Percentiles rank a stretch among this genome's conserved stretches.
These are phyloP conservation scores for Protobothrops flavoviridis DNA, from an alignment of 2,113 vertebrate species.

Conservation along the genomic window DNA sequence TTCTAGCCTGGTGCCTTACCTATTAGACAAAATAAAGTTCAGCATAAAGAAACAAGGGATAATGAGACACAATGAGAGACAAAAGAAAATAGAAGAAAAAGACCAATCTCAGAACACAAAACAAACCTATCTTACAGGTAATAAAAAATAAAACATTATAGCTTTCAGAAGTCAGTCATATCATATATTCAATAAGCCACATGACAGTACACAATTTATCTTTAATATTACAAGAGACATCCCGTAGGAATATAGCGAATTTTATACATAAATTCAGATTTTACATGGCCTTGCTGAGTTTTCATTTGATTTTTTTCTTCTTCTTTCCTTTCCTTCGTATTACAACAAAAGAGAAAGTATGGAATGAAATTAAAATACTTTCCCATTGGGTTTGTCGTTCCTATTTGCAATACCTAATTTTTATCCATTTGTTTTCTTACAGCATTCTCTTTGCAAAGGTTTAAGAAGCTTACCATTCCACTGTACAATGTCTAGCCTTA, in stretches of 20 bases:
- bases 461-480: slow-evolving; percentile 26
- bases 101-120: background rate
- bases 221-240: background rate
- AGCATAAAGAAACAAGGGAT: background rate
- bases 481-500: background rate
- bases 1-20: background rate
- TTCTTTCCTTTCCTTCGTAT: background rate
- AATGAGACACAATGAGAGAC: background rate
- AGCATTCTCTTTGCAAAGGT: background rate
- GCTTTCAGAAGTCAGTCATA: background rate
- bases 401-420: background rate
- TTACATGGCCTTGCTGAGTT: background rate
- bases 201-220: background rate
- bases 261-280: slow-evolving; percentile 15
- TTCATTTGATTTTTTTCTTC: background rate
- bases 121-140: background rate
- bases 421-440: slow-evolving; percentile 4
- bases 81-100: background rate
- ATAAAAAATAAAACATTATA: background rate
- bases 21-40: background rate
- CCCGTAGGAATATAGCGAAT: background rate
- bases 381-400: background rate
- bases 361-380: slow-evolving; percentile 5
- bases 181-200: background rate
- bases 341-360: background rate